phyloP scores from a whole-genome alignment of 2,113 vertebrate genomes.

The Perca fluviatilis region DNA sequence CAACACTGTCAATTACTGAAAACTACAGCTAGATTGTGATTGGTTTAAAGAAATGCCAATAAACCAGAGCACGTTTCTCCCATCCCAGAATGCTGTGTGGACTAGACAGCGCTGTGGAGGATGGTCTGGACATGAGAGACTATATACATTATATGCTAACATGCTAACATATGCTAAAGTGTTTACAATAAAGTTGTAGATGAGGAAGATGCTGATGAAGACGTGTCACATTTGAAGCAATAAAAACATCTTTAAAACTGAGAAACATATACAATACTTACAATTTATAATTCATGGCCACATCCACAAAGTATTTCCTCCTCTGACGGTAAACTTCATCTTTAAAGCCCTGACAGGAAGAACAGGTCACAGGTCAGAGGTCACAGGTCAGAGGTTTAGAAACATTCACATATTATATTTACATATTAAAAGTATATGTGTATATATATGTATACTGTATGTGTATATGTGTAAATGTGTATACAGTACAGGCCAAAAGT shows the following conservation, averaged over 20 bases:
- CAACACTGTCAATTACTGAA: background rate
- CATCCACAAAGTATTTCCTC: constrained; percentile 98
- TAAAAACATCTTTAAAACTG: background rate
- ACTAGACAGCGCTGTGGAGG: no score
- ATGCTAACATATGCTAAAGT: no score
- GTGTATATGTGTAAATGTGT: no score
- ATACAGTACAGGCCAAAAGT: no score
- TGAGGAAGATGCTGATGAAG: background rate
- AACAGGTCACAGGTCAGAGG: background rate
- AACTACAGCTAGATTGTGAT: background rate
- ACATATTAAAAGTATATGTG: background rate
- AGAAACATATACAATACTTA: constrained; percentile 73
- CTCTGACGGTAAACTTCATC: constrained; percentile 96
- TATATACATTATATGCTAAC: no score
- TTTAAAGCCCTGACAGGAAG: constrained; percentile 94
- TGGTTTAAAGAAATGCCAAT: no score
- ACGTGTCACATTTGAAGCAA: background rate
- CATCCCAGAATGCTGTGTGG: no score
- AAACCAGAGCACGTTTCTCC: no score
- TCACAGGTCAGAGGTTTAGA: background rate
- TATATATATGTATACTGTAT: no score
- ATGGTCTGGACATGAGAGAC: no score
- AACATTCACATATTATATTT: background rate
- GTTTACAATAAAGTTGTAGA: background rate
- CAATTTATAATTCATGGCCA: constrained; percentile 99